Evolutionary conservation across 1,140 invertebrate species (phyloP).

Genomic region (Sarcophaga peregrina): DNA sequence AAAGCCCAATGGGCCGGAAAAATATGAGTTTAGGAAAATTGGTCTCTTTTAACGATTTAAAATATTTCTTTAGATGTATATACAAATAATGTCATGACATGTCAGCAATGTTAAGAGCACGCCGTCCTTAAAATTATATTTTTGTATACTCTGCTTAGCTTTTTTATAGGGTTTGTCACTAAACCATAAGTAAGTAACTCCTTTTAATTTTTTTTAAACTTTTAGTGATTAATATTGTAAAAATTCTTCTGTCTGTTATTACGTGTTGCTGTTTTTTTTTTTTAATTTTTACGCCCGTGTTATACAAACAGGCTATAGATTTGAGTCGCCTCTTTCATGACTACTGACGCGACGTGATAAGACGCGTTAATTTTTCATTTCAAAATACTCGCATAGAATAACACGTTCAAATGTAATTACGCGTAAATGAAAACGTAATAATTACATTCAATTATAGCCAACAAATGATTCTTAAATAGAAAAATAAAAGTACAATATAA

Average conservation of each 20-base stretch:
- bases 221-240: not conserved
- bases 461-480: not conserved
- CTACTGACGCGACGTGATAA: constrained; percentile 35
- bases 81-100: too few species aligned
- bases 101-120: too few species aligned
- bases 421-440: constrained; percentile 37
- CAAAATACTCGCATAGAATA: not conserved
- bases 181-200: not conserved
- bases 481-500: not conserved
- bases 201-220: not conserved
- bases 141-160: too few species aligned
- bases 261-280: not conserved
- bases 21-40: too few species aligned
- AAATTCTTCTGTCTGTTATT: not conserved
- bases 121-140: too few species aligned
- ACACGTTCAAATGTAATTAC: constrained; percentile 33
- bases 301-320: not conserved
- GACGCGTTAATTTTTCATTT: constrained; percentile 22
- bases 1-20: too few species aligned
- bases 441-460: constrained; percentile 36
- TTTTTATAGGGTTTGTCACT: too few species aligned
- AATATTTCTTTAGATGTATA: too few species aligned
- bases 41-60: too few species aligned
- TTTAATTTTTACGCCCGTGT: not conserved
- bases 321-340: constrained; percentile 1